Conservation (phyloP, 2,113 vertebrate genomes). For the Myxocyprinus asiaticus region DNA sequence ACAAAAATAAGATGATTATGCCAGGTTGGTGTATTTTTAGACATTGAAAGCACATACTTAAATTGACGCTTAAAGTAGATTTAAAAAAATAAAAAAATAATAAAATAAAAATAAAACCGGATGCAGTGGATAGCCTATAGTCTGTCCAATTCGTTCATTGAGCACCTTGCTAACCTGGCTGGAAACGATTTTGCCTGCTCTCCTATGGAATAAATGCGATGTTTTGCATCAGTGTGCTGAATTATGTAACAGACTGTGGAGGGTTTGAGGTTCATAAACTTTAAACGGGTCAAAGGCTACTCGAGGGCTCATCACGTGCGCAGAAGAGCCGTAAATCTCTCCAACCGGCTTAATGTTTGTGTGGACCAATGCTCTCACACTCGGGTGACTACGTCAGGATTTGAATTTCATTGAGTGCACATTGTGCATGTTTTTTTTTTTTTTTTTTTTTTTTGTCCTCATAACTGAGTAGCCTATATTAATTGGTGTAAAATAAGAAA, state of each 20-base stretch:
- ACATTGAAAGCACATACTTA: conserved; percentile 39
- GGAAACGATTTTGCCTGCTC: conserved; percentile 6
- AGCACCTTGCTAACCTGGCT: not conserved
- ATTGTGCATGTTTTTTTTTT: not conserved
- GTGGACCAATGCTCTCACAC: conserved; percentile 32
- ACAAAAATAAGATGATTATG: conserved; percentile 23
- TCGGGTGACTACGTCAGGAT: conserved; percentile 32
- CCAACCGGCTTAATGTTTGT: conserved; percentile 69
- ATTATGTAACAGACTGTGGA: conserved; percentile 62
- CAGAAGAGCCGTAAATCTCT: conserved; percentile 66
- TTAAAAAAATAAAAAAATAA: conserved; percentile 17
- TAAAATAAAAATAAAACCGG: no score
- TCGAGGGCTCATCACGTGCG: conserved; percentile 62
- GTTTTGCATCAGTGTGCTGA: conserved; percentile 64
- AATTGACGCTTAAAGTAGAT: conserved; percentile 27
- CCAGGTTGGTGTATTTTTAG: conserved; percentile 51
- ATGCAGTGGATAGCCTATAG: no score
- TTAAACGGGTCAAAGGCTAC: conserved; percentile 70
- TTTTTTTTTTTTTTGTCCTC: not conserved
- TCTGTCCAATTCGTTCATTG: no score
- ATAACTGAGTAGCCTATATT: not conserved
- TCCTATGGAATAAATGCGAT: conserved; percentile 2
- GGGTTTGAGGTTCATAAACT: conserved; percentile 72
- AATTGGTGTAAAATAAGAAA: not conserved
- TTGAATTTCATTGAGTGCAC: not conserved